Base-by-base conservation (phyloP, 1,140 invertebrate species). In the Drosophila novamexicana region DNA sequence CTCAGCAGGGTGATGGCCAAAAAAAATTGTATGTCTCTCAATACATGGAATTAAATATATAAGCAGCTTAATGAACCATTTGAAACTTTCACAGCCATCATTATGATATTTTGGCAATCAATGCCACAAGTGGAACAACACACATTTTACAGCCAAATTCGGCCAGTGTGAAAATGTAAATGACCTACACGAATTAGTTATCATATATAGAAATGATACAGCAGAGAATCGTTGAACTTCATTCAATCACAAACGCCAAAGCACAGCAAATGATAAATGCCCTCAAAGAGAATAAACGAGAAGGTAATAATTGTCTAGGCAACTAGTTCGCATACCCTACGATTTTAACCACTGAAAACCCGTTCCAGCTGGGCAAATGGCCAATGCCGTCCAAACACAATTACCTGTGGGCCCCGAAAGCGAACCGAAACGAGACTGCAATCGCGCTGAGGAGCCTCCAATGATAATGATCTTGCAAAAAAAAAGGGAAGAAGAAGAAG, bases 61-160 rank as follows among this genome's bases (percentile, higher is more conserved):
- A 89, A 88, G 83, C 84, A 57, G 83, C 83, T 88, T 88, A 88
- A 88, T 88, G 79, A 88, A 83, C 76, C 84, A 88, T 83, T 86
- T 81, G 69, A 77, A 89, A 88, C 84, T 88, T 88, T 88, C 83
- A 88, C 83, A 88, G 79, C 78, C 68, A 83, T 88, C 83, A 88
- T 89, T 77, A 89, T 83, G 79, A 86, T 86, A 9, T 45, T 49
- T 77, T 47, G 79, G 76, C 76, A 83, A 79, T 88, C 79, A 74
- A 71, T 75, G 79, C 72, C 77, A 77, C 79, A 89, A 89, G 84
- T 89, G 83, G 84, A 83, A 89, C 83, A 76, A 89, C 22, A 29
- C 5, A 29, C 22, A 83, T 79, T 57, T 52, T 63, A 57, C 36
- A 14, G 47, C 45, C 7, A 56, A 32, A 9, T 39, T 57, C 40